These are phyloP conservation scores for Cyprinodon diabolis DNA, from an alignment of 2,797 vertebrate genomes.

Conservation along the genomic window DNA sequence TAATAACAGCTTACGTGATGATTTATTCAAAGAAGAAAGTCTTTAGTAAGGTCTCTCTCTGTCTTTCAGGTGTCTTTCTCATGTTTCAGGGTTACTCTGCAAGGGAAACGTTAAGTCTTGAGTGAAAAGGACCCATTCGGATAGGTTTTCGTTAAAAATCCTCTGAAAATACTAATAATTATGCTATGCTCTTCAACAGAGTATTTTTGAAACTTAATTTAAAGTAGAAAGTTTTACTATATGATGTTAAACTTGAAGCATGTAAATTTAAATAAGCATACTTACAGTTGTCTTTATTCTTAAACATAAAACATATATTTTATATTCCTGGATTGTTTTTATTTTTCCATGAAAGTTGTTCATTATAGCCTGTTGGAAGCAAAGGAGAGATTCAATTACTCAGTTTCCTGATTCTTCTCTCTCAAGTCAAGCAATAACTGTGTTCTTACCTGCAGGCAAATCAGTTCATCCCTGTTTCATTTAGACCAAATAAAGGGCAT, in stretches of 20 bases:
- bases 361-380: slow-evolving; percentile 5
- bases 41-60: not conserved
- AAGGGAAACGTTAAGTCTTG: not conserved
- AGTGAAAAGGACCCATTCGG: not conserved
- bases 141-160: no score
- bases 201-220: not conserved
- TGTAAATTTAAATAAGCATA: not conserved
- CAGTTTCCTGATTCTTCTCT: slow-evolving; percentile 34
- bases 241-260: not conserved
- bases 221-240: not conserved
- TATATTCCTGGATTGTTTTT: not conserved
- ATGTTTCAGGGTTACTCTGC: no score
- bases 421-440: slow-evolving; percentile 42
- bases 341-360: not conserved
- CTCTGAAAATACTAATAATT: no score
- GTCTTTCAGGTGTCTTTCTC: not conserved
- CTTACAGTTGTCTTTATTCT: not conserved
- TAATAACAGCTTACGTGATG: not conserved
- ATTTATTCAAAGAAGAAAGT: slow-evolving; percentile 1
- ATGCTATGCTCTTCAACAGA: no score
- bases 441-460: slow-evolving; percentile 45
- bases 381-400: slow-evolving; percentile 39
- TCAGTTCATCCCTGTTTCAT: slow-evolving; percentile 61
- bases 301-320: not conserved
- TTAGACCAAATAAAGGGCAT: slow-evolving; percentile 60